Conservation (phyloP, 2,113 vertebrate genomes). For the Anarrhichthys ocellatus region DNA sequence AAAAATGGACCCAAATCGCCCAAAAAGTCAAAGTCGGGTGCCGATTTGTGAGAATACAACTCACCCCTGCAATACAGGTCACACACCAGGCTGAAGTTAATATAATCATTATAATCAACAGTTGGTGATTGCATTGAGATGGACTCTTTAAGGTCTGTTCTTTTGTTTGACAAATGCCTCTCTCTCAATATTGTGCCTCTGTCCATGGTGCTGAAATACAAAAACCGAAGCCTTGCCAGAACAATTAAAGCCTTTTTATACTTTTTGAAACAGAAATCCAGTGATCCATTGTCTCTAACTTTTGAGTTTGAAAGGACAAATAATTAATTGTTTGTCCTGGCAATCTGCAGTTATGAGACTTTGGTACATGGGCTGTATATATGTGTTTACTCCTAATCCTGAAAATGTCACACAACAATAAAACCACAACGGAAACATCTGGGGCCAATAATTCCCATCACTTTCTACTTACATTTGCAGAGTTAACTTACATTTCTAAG, state of each 20-base stretch:
- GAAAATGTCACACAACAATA: slow-evolving; percentile 45
- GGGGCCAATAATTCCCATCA: slow-evolving; percentile 36
- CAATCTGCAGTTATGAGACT: not conserved
- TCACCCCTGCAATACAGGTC: not conserved
- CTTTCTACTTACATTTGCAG: slow-evolving; percentile 31
- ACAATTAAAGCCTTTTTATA: not conserved
- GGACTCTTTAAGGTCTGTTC: not conserved
- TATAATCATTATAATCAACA: not conserved
- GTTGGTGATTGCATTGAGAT: not conserved
- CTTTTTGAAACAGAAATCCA: not conserved
- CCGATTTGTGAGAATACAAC: not conserved
- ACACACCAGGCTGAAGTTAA: not conserved
- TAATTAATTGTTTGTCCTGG: not conserved
- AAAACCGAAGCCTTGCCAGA: not conserved
- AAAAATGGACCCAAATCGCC: not conserved
- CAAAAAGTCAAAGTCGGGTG: too few relatives aligned
- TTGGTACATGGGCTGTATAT: not conserved
- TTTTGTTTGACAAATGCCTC: not conserved
- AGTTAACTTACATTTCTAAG: not conserved
- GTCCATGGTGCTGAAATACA: slow-evolving; percentile 36
- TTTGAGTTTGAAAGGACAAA: not conserved
- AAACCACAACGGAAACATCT: slow-evolving; percentile 53
- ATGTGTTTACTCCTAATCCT: slow-evolving; percentile 45
- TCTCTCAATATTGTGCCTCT: not conserved
- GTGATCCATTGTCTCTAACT: not conserved